Base-by-base conservation (phyloP, 2,888 invertebrate genomes). In the Pyrochroa serraticornis region DNA sequence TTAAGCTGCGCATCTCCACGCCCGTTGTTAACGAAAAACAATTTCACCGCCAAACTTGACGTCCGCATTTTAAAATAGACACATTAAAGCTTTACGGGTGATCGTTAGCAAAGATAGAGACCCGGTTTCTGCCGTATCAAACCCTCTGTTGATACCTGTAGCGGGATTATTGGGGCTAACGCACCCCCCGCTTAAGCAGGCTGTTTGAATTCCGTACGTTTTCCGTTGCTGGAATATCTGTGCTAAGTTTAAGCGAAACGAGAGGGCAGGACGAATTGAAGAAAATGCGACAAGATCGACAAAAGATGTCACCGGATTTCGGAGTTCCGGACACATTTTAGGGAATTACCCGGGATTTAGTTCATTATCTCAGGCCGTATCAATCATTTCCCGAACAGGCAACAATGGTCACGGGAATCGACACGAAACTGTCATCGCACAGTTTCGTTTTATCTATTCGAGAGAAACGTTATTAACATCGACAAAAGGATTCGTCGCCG, bases 71-170 rank as follows among this genome's bases (percentile, higher is more conserved):
- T 51, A 60, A 66, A 71, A 71, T 69, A 66, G 67, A 69, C 69
- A 70, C 69, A 70, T 71, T 69, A 59, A 45, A 62, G 56, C 65
- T 62, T 63, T 57, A 65, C 58, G 53, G 54, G 36, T 52, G 68
- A 65, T 67, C 69, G 69, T 70, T 67, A 69, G 63, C 58, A 12
- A 44, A 62, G 67, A 70, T 71, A 71, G 62, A 67, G 60, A 60
- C 58, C 52, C 41, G 62, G 56, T 48, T 37, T 52, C 44, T 35
- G 38, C 58, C 58, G 45, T 65, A 63, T 63, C 62, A 62, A 56
- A 58, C 63, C 59, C 65, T n/a, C n/a, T 64, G 66, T 66, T 68
- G 66, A 66, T 69, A 71, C 71, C 71, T 71, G 68, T 60, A 54
- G 62, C 62, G 53, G 64, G 61, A 64, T 69, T 66, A 65, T 60